Conservation (phyloP, 2,113 vertebrate genomes). For the Pholis gunnellus region DNA sequence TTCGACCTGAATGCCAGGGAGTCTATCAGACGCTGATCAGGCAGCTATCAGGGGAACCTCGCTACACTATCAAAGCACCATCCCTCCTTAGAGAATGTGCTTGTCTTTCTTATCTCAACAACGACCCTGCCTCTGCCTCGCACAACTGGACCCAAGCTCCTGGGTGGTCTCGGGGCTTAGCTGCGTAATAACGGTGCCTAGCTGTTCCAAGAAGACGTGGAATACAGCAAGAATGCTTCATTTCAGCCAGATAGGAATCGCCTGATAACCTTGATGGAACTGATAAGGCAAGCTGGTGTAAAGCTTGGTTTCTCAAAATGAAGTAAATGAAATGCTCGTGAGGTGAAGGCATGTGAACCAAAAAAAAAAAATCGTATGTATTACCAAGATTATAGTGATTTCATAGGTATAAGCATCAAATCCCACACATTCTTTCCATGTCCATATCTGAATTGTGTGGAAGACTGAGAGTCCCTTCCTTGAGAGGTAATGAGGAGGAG, state of each 20-base stretch:
- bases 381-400: conserved; percentile 45
- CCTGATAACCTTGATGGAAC: conserved; percentile 63
- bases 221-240: conserved; percentile 76
- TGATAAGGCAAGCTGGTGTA: conserved; percentile 56
- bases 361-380: conserved; percentile 16
- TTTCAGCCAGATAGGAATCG: conserved; percentile 74
- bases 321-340: conserved; percentile 20
- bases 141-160: conserved; percentile 66
- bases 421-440: conserved; percentile 25
- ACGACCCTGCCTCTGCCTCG: conserved; percentile 59
- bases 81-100: conserved; percentile 59
- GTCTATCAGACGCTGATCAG: conserved; percentile 58
- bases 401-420: conserved; percentile 23
- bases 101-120: conserved; percentile 76
- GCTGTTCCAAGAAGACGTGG: conserved; percentile 78
- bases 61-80: conserved; percentile 67
- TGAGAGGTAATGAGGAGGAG: conserved; percentile 22
- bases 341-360: conserved; percentile 5
- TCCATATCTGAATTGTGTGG: conserved; percentile 45
- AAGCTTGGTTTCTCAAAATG: conserved; percentile 31
- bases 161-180: conserved; percentile 83
- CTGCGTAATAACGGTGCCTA: conserved; percentile 63
- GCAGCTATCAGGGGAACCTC: conserved; percentile 58
- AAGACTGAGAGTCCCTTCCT: conserved; percentile 72
- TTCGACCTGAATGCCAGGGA: conserved; percentile 46